phyloP scores from a whole-genome alignment of 2,888 invertebrate species.

The Sinhomidia bicolor region DNA sequence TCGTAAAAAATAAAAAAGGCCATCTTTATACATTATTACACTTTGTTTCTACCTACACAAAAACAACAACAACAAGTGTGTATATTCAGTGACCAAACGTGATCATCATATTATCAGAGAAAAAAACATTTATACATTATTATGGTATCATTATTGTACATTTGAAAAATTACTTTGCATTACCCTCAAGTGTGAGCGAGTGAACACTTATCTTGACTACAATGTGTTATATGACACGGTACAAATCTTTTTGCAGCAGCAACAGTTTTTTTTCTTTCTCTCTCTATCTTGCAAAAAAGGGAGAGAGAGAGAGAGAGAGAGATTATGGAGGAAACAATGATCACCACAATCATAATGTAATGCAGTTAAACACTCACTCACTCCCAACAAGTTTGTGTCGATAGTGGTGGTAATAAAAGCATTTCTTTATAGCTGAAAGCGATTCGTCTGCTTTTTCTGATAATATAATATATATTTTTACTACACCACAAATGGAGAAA shows the following conservation, averaged over 20 bases:
- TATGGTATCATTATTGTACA: background rate
- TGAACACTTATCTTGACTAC: conserved; percentile 29
- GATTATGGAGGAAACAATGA: background rate
- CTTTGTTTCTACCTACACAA: background rate
- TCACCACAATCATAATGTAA: background rate
- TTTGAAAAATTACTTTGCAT: conserved; percentile 50
- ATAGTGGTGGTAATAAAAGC: background rate
- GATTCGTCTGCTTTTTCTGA: no score
- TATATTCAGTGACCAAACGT: conserved; percentile 24
- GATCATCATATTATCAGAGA: background rate
- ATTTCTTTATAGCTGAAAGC: no score
- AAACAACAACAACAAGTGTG: no score
- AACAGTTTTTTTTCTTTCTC: background rate
- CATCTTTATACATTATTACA: background rate
- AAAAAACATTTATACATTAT: background rate
- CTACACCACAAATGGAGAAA: no score
- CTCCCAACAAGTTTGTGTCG: background rate
- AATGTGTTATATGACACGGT: conserved; percentile 62
- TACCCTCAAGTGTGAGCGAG: conserved; percentile 51
- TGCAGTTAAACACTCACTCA: background rate
- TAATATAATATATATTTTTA: no score
- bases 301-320: no score
- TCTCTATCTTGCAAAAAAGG: no score
- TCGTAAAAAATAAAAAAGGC: conserved; percentile 14
- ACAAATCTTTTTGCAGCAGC: conserved; percentile 51